These are phyloP conservation scores for Cheilinus undulatus DNA, from an alignment of 2,113 vertebrate genomes.

Conservation along the genomic window DNA sequence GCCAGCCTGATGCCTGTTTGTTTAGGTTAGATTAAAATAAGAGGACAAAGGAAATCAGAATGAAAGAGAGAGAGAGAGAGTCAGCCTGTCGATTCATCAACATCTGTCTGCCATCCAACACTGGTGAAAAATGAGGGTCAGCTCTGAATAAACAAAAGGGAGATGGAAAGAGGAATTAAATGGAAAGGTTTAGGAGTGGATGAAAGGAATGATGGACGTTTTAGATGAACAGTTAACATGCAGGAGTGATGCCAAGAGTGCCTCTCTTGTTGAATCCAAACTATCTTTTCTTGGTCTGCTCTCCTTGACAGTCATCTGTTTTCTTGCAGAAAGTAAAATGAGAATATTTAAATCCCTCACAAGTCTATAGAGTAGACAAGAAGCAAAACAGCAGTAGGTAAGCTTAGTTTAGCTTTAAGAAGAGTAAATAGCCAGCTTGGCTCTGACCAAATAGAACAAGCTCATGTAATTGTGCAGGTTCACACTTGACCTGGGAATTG, in stretches of 20 bases:
- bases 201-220: neutral
- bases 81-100: constrained; percentile 29
- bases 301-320: neutral
- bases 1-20: constrained; percentile 22
- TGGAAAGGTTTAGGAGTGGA: constrained; percentile 17
- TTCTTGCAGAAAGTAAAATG: neutral
- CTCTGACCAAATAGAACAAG: no score
- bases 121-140: constrained; percentile 23
- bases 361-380: neutral
- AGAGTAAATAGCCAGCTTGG: no score
- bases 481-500: no score
- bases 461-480: no score
- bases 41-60: neutral
- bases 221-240: constrained; percentile 8
- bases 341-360: neutral
- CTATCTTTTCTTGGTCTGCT: neutral
- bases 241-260: constrained; percentile 14
- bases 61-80: constrained; percentile 37
- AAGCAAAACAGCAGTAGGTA: neutral
- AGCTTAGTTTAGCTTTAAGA: constrained; percentile 13
- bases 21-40: constrained; percentile 21
- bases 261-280: neutral
- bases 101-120: constrained; percentile 20
- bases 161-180: neutral
- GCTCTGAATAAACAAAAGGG: constrained; percentile 21